phyloP scores from a whole-genome alignment of 2,888 invertebrate species.

The Acronicta leporina region DNA sequence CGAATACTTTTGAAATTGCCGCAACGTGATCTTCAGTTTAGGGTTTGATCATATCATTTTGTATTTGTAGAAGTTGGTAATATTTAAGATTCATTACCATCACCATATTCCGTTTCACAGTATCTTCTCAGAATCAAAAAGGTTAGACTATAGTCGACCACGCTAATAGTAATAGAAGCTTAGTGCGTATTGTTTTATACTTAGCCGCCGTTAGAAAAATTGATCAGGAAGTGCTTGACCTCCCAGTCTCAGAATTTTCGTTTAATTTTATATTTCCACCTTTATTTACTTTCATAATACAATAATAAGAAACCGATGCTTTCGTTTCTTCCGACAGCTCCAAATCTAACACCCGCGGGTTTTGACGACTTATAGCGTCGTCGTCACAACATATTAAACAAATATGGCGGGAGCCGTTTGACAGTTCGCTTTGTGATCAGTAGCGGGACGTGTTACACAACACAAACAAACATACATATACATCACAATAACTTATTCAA shows the following conservation, averaged over 20 bases:
- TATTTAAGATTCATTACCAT: too few species aligned
- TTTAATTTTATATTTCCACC: background rate
- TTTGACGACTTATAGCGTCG: conserved; percentile 72
- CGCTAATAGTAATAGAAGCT: too few species aligned
- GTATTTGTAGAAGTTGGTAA: too few species aligned
- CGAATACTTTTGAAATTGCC: conserved; percentile 23
- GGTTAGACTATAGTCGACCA: too few species aligned
- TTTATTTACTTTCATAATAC: conserved; percentile 22
- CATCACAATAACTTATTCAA: conserved; percentile 10
- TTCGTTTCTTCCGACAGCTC: conserved; percentile 61
- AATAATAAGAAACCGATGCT: conserved; percentile 21
- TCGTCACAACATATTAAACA: conserved; percentile 79
- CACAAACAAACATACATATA: conserved; percentile 42
- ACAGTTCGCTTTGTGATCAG: conserved; percentile 72
- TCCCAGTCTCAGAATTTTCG: too few species aligned
- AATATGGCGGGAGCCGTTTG: conserved; percentile 79
- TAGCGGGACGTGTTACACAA: conserved; percentile 66
- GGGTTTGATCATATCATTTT: background rate
- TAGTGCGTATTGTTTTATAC: too few species aligned
- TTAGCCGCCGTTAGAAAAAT: too few species aligned
- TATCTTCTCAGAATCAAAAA: too few species aligned
- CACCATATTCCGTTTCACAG: too few species aligned
- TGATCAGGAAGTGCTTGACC: too few species aligned
- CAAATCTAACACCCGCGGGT: conserved; percentile 75
- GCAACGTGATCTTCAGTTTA: background rate